phyloP scores from a whole-genome alignment of 2,113 vertebrate genomes.

The Scophthalmus maximus region DNA sequence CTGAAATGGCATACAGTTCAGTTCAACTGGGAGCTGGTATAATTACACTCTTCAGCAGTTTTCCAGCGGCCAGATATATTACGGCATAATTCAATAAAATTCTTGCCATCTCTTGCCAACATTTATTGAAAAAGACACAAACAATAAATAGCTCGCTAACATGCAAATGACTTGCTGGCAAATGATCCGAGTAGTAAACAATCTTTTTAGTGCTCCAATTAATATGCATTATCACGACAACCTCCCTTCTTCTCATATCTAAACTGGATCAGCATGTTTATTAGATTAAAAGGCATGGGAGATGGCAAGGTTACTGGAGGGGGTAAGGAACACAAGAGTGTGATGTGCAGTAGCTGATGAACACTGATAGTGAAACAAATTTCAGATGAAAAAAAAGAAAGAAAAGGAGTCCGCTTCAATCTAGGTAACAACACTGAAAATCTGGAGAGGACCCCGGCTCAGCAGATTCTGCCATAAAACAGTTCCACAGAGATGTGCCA shows the following conservation, averaged over 20 bases:
- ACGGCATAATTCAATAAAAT: conserved; percentile 66
- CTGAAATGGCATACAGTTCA: conserved; percentile 54
- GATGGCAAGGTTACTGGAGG: conserved; percentile 45
- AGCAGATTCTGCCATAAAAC: conserved; percentile 65
- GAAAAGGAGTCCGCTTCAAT: conserved; percentile 12
- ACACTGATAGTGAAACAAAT: conserved; percentile 8
- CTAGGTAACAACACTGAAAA: conserved; percentile 52
- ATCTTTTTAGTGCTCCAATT: conserved; percentile 71
- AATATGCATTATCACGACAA: conserved; percentile 73
- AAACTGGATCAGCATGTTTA: conserved; percentile 72
- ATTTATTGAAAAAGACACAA: conserved; percentile 65
- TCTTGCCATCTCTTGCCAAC: conserved; percentile 59
- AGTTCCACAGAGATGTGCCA: conserved; percentile 59
- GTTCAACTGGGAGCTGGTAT: conserved; percentile 38
- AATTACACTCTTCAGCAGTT: conserved; percentile 53
- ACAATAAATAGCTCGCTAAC: conserved; percentile 70
- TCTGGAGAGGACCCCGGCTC: conserved; percentile 42
- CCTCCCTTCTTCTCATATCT: conserved; percentile 59
- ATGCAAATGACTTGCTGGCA: conserved; percentile 73
- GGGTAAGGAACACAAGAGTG: conserved; percentile 37
- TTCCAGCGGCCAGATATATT: conserved; percentile 55
- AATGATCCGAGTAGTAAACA: conserved; percentile 67
- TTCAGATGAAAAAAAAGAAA: too few relatives aligned
- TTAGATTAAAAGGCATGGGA: conserved; percentile 58
- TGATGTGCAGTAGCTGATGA: conserved; percentile 33